Percentiles rank a stretch among this genome's conserved stretches.
phyloP scores from a whole-genome alignment of 2,888 invertebrate genomes.

The Portevinia maculata region DNA sequence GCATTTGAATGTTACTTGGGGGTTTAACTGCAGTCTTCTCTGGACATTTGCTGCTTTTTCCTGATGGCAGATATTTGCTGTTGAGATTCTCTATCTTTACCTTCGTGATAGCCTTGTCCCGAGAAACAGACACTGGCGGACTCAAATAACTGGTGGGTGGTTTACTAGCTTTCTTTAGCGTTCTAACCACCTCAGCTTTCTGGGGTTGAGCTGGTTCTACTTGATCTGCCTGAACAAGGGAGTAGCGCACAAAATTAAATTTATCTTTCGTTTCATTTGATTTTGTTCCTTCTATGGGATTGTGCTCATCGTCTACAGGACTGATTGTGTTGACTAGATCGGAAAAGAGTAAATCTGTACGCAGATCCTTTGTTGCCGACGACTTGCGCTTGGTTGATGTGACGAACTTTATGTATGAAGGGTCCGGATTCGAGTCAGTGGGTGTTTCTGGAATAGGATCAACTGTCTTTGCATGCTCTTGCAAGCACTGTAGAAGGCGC shows the following conservation, averaged over 20 bases:
- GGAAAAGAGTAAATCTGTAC: constrained; percentile 26
- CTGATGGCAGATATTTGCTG: too few relatives aligned
- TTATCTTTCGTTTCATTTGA: constrained; percentile 28
- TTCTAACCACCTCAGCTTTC: too few relatives aligned
- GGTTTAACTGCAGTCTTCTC: too few relatives aligned
- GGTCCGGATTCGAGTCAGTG: constrained; percentile 15
- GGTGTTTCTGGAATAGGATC: constrained; percentile 65
- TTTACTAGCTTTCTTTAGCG: constrained; percentile 6
- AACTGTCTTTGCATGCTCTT: constrained; percentile 56
- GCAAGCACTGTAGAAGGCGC: constrained; percentile 16
- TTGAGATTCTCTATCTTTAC: too few relatives aligned
- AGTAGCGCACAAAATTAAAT: constrained; percentile 77
- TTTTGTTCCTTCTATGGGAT: neutral
- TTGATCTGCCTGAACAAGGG: constrained; percentile 60
- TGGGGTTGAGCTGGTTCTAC: neutral
- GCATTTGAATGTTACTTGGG: too few relatives aligned
- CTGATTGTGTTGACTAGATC: constrained; percentile 26
- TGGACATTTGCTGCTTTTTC: too few relatives aligned
- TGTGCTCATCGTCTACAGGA: constrained; percentile 69
- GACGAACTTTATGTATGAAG: constrained; percentile 72
- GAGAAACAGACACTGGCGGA: too few relatives aligned
- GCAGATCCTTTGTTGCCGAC: constrained; percentile 22
- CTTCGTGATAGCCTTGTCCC: too few relatives aligned
- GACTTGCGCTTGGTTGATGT: constrained; percentile 76
- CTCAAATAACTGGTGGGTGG: neutral